These are phyloP conservation scores for Grapholita molesta DNA, from an alignment of 1,140 invertebrate species.

Conservation along the genomic window DNA sequence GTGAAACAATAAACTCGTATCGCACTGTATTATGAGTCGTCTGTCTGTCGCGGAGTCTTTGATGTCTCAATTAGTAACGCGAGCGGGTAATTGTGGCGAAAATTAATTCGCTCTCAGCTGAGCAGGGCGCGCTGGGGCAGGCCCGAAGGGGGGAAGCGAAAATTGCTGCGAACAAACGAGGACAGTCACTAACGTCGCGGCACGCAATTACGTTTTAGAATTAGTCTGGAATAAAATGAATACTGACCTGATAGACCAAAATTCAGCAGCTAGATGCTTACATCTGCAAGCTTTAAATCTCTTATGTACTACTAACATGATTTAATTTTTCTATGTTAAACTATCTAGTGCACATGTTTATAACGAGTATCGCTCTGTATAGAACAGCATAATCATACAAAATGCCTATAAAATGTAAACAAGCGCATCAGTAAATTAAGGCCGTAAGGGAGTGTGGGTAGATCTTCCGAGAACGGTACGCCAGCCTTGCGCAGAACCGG, in stretches of 20 bases:
- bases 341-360: neutral
- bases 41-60: conserved; percentile 50
- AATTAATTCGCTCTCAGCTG: conserved; percentile 56
- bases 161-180: conserved; percentile 16
- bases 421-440: neutral
- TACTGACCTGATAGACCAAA: neutral
- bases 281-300: too few species aligned
- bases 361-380: neutral
- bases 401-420: conserved; percentile 4
- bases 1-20: conserved; percentile 29
- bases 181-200: neutral
- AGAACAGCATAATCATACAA: neutral
- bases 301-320: neutral
- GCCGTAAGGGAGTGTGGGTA: neutral
- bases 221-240: neutral
- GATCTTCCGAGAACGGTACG: conserved; percentile 7
- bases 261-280: too few species aligned
- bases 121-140: conserved; percentile 5
- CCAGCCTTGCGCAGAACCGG: neutral
- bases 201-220: neutral
- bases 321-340: neutral
- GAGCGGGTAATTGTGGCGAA: conserved; percentile 71
- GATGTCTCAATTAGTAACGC: conserved; percentile 73
- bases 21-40: conserved; percentile 30
- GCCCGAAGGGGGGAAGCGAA: conserved; percentile 20